Base-by-base conservation (phyloP, 2,888 invertebrate genomes). In the Lepetodrilus schrolli region DNA sequence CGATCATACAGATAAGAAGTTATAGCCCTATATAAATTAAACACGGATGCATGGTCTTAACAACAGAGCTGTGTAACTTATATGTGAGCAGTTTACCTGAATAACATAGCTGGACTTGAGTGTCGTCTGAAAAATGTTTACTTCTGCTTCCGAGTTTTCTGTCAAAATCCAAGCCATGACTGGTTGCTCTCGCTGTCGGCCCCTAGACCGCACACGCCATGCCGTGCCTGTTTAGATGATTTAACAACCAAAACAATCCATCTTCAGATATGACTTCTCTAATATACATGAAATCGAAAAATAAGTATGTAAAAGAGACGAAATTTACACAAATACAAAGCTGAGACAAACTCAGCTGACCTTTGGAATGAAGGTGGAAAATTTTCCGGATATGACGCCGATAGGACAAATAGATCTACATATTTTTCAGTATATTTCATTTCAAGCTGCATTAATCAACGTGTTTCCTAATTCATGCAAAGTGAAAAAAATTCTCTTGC, bases 281-380 rank as follows among this genome's bases (percentile, higher is more conserved):
- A 43, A 43, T 23, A 68, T 26, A 26, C 21, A 68, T 68, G 21
- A 47, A 43, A 23, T 34, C 47, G 48, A 65, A 48, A 49, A 43
- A 48, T 47, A 66, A 43, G 66, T 34, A 72, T 47, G 51, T 30
- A 58, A 51, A 71, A 23, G 26, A 66, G 47, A 65, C 72, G 72
- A 72, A 72, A 70, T 58, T 65, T 7, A 70, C 50, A 30, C 50
- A 49, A 66, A 49, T 50, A 68, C 37, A 68, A 66, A 73, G 66
- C 73, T 66, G 66, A 68, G 50, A 50, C 66, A 68, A 38, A 66
- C 73, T 73, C 73, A 73, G 73, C 73, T 66, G 73, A 68, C 73
- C 73, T 73, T 73, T 68, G 73, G 73, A 73, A 66, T 37, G 73
- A 73, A 47, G 72, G 65, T 72, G 58, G 23, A 47, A 34, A 17